Evolutionary conservation across 2,888 invertebrate genomes (phyloP).

Genomic region (Diarsia rubi): DNA sequence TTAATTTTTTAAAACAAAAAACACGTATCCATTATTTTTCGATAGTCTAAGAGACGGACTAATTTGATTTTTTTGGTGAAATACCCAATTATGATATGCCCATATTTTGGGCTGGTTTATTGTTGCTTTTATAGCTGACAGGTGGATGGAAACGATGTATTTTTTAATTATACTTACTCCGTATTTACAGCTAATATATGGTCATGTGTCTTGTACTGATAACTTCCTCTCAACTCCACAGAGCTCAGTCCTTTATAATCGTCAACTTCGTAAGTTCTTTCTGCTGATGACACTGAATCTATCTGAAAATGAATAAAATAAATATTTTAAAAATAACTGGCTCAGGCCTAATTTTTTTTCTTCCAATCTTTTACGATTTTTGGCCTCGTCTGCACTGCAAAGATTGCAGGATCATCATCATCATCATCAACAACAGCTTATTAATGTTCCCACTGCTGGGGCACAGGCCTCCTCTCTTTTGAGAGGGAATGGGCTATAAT

Average conservation of each 20-base stretch:
- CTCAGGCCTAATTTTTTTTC: background rate
- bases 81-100: no score
- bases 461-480: no score
- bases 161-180: conserved; percentile 78
- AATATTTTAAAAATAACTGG: background rate
- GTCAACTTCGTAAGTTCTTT: conserved; percentile 82
- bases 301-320: conserved; percentile 74
- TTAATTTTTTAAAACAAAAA: no score
- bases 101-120: no score
- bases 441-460: no score
- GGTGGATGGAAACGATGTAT: background rate
- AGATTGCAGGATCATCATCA: background rate
- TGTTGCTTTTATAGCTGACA: no score
- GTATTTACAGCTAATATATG: conserved; percentile 83
- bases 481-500: no score
- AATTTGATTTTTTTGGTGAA: no score
- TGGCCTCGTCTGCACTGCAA: background rate
- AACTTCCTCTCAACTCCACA: conserved; percentile 78
- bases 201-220: conserved; percentile 84
- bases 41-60: no score
- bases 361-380: background rate
- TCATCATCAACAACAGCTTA: no score
- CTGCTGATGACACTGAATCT: conserved; percentile 83
- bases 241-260: conserved; percentile 77
- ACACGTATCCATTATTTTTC: no score